A percentile compares a stretch with the other conserved stretches of the same genome.
phyloP scores from a whole-genome alignment of 2,888 invertebrate species.

The Entomobrya multifasciata region DNA sequence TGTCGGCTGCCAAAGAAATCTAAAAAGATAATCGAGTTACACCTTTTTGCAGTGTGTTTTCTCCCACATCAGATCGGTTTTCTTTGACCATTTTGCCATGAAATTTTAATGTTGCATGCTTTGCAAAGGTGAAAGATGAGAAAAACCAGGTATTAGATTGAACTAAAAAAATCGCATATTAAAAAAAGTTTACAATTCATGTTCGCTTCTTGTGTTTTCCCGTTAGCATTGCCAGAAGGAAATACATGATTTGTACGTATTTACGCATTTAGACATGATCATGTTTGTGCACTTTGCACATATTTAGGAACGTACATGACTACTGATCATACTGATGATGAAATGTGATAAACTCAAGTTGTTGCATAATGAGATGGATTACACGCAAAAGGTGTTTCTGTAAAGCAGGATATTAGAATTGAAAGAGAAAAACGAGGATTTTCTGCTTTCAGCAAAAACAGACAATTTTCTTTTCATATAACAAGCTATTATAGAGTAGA shows the following conservation, averaged over 20 bases:
- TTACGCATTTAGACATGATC: no score
- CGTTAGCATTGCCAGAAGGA: conserved; percentile 26
- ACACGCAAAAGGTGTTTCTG: conserved; percentile 53
- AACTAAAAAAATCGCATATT: no score
- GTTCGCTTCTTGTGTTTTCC: conserved; percentile 7
- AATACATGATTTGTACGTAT: background rate
- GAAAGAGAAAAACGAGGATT: background rate
- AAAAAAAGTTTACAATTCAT: background rate
- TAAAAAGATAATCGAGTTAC: conserved; percentile 57
- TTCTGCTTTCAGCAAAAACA: conserved; percentile 26
- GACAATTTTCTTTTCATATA: background rate
- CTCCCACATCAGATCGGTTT: conserved; percentile 51
- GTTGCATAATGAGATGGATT: no score
- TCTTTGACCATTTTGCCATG: conserved; percentile 55
- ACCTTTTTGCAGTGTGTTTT: conserved; percentile 43
- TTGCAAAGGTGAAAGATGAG: background rate
- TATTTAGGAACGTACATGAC: background rate
- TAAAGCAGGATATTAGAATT: conserved; percentile 22
- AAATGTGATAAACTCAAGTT: background rate
- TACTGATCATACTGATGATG: background rate
- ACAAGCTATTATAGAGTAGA: no score
- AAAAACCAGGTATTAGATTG: background rate
- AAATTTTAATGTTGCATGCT: conserved; percentile 30
- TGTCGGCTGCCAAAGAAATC: conserved; percentile 11
- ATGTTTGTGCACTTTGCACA: background rate